Evolutionary conservation across 2,888 invertebrate species (phyloP).

Genomic region (Smittia sp.): DNA sequence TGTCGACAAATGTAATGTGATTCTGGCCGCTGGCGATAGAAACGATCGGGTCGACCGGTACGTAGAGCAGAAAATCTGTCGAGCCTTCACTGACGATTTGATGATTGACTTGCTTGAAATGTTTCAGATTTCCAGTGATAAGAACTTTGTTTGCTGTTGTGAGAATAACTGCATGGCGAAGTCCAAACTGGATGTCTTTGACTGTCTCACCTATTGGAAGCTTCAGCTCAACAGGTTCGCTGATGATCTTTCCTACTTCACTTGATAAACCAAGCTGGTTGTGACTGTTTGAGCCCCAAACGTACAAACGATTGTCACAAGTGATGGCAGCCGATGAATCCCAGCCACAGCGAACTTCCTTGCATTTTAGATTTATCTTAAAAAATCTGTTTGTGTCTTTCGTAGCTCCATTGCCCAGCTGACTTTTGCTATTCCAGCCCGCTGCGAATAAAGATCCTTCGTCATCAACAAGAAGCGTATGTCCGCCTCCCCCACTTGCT

Average conservation of each 20-base stretch:
- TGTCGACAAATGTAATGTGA: conserved; percentile 64
- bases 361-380: conserved; percentile 57
- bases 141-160: conserved; percentile 49
- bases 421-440: conserved; percentile 75
- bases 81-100: not conserved
- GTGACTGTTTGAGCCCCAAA: conserved; percentile 80
- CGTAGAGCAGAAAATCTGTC: conserved; percentile 52
- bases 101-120: conserved; percentile 48
- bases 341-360: conserved; percentile 74
- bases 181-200: conserved; percentile 48
- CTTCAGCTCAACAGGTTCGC: conserved; percentile 48
- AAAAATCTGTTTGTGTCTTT: conserved; percentile 49
- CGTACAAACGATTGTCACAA: conserved; percentile 65
- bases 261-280: conserved; percentile 71
- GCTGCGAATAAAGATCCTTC: conserved; percentile 70
- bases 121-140: conserved; percentile 46
- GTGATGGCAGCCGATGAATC: conserved; percentile 75
- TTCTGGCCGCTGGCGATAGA: conserved; percentile 68
- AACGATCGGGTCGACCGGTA: conserved; percentile 54
- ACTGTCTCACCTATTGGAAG: conserved; percentile 49
- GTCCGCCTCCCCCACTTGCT: conserved; percentile 75
- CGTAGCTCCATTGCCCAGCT: conserved; percentile 58
- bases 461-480: conserved; percentile 66
- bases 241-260: conserved; percentile 45
- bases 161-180: conserved; percentile 50